Evolutionary conservation across 2,888 invertebrate species (phyloP).

Genomic region (Abrostola tripartita): DNA sequence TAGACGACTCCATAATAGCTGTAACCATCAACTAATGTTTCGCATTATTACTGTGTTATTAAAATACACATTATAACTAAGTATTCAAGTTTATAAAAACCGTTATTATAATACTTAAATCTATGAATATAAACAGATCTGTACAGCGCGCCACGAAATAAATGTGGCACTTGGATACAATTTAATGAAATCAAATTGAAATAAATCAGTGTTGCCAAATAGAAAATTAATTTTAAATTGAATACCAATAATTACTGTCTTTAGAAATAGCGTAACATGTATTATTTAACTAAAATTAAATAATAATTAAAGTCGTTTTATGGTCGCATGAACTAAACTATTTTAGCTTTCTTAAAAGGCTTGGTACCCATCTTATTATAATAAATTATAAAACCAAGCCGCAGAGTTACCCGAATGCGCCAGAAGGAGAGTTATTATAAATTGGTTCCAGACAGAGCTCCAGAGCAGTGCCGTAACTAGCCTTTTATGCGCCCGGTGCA

Average conservation of each 20-base stretch:
- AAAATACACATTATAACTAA: background rate
- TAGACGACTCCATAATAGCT: conserved; percentile 66
- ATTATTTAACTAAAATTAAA: too few relatives aligned
- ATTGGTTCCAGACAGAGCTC: too few relatives aligned
- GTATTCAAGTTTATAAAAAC: background rate
- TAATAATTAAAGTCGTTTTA: too few relatives aligned
- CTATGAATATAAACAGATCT: background rate
- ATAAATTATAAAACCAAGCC: too few relatives aligned
- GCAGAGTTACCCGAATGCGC: too few relatives aligned
- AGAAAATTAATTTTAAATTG: background rate
- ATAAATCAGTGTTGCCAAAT: background rate
- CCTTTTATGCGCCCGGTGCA: too few relatives aligned
- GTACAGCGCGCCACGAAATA: background rate
- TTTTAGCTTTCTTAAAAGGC: too few relatives aligned
- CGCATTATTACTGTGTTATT: background rate
- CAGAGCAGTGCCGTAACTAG: too few relatives aligned
- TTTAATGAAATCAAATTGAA: background rate
- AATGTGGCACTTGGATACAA: background rate
- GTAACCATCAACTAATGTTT: background rate
- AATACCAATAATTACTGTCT: background rate
- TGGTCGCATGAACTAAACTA: too few relatives aligned
- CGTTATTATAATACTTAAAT: background rate
- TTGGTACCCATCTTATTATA: too few relatives aligned
- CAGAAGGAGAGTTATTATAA: too few relatives aligned
- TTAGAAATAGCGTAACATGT: too few relatives aligned